Evolutionary conservation across 1,140 invertebrate species (phyloP).

Genomic region (Diplogasteroides magnus): DNA sequence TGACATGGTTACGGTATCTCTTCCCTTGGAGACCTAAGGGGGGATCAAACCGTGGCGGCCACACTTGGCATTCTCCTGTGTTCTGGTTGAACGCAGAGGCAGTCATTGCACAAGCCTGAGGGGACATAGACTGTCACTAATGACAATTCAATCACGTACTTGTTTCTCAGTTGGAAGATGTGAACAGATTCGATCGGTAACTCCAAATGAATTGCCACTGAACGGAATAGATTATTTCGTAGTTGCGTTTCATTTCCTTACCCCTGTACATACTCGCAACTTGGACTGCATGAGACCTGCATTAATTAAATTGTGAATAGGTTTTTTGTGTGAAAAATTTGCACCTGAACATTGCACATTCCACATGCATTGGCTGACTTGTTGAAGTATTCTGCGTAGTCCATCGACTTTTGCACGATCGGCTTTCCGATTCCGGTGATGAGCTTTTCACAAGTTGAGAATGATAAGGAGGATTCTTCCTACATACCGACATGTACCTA

Average conservation of each 20-base stretch:
- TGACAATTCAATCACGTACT: too few species aligned
- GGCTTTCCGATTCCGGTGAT: slow-evolving; percentile 42
- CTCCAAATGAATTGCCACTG: slow-evolving; percentile 39
- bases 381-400: slow-evolving; percentile 43
- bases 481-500: slow-evolving; percentile 37
- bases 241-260: slow-evolving; percentile 13
- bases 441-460: slow-evolving; percentile 8
- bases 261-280: slow-evolving; percentile 36
- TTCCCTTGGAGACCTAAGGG: not conserved
- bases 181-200: slow-evolving; percentile 37
- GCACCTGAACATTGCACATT: slow-evolving; percentile 44
- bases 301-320: not conserved
- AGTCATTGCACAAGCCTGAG: slow-evolving; percentile 45
- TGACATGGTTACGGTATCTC: slow-evolving; percentile 1
- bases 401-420: slow-evolving; percentile 42
- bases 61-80: slow-evolving; percentile 32
- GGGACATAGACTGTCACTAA: too few species aligned
- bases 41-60: slow-evolving; percentile 38
- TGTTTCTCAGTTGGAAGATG: slow-evolving; percentile 41
- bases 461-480: not conserved
- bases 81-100: slow-evolving; percentile 32
- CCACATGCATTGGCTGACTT: slow-evolving; percentile 44
- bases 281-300: slow-evolving; percentile 29
- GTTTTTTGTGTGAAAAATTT: not conserved
- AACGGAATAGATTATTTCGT: not conserved